Base-by-base conservation (phyloP, 2,888 invertebrate species). In the Mimachlamys varia region DNA sequence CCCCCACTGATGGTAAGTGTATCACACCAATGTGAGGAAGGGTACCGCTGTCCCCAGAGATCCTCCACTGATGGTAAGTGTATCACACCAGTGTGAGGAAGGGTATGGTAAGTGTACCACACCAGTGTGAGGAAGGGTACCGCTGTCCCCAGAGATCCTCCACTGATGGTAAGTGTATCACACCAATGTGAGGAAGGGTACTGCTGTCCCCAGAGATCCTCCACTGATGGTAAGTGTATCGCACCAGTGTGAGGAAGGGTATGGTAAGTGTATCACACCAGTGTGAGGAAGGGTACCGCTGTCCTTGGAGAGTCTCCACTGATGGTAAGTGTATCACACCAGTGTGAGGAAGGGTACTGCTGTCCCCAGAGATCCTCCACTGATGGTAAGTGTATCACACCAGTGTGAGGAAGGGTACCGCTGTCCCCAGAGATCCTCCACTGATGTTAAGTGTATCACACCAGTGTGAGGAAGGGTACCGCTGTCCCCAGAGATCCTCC, bases 221-320 rank as follows among this genome's bases (percentile, higher is more conserved):
- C 76, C 12, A 33, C 76, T 76, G 76, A 76, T 33, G 76, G 76
- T 76, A 76, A 76, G 33, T 76, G n/a, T n/a, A n/a, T n/a, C n/a
- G n/a, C n/a, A n/a, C n/a, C n/a, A n/a, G n/a, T n/a, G n/a, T n/a
- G n/a, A n/a, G n/a, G n/a, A n/a, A n/a, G n/a, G n/a, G n/a, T n/a
- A n/a, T n/a, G n/a, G 44, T 44, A 53, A 5, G 53, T 53, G 44
- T 53, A 53, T 53, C 22, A 62, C 62, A 87, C 58, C 58, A 49
- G 7, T 91, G 91, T 44, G 87, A 91, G 50, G 55, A 89, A 17
- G 91, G 91, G 33, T 91, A 91, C 88, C 89, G 91, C 88, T 91
- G 90, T 53, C 89, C 91, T 15, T 33, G 33, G 76, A 76, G 33
- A 33, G 27, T 22, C 76, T 76, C 76, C 12, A 33, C 76, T 76